These are phyloP conservation scores for Shinisaurus crocodilurus DNA, from an alignment of 2,113 vertebrate genomes.

Conservation along the genomic window DNA sequence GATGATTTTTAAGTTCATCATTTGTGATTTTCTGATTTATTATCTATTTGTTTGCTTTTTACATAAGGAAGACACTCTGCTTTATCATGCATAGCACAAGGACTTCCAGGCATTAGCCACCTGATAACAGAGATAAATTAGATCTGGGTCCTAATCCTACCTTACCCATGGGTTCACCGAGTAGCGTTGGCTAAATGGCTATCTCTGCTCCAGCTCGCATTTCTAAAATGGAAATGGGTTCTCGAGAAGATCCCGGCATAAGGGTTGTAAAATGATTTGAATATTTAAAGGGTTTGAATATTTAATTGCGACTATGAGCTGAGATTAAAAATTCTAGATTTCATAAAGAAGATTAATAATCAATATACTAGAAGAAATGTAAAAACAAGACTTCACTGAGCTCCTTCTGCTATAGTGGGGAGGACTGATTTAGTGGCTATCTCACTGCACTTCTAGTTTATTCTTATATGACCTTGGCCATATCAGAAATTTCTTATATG, in stretches of 20 bases:
- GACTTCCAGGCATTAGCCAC: not conserved
- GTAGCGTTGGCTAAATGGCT: not conserved
- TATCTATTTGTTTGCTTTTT: not conserved
- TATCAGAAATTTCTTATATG: not conserved
- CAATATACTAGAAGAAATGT: not conserved
- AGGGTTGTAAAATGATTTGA: conserved; percentile 6
- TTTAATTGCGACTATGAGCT: not conserved
- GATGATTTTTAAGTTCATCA: no score
- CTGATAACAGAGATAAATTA: not conserved
- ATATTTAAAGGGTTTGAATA: conserved; percentile 13
- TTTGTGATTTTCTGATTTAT: not conserved
- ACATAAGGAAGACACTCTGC: not conserved
- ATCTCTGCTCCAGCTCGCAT: not conserved
- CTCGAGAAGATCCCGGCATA: not conserved
- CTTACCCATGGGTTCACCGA: not conserved
- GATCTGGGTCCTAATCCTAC: not conserved
- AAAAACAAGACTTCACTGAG: not conserved
- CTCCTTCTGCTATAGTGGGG: not conserved
- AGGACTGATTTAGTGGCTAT: not conserved
- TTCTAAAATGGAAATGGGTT: not conserved
- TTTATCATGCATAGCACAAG: not conserved
- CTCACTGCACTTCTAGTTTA: not conserved
- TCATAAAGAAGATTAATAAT: conserved; percentile 21
- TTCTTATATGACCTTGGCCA: not conserved
- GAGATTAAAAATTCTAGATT: conserved; percentile 8